Percentiles rank a stretch among this genome's conserved stretches.
These are phyloP conservation scores for Pholis gunnellus DNA, from an alignment of 2,113 vertebrate species.

Conservation along the genomic window DNA sequence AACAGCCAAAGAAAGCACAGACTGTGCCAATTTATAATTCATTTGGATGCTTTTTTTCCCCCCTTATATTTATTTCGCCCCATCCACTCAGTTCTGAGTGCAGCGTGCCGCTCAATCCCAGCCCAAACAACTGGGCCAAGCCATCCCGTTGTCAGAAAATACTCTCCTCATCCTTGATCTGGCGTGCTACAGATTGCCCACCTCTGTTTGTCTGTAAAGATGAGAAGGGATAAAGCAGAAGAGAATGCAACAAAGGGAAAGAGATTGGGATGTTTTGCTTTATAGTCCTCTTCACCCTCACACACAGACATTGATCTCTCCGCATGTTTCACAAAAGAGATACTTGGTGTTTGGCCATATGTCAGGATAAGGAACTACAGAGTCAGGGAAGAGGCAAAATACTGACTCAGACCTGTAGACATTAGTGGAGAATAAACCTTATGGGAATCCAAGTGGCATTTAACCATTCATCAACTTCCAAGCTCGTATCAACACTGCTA, in stretches of 20 bases:
- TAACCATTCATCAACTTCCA: constrained; percentile 47
- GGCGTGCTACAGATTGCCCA: constrained; percentile 54
- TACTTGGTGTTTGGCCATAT: constrained; percentile 57
- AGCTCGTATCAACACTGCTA: constrained; percentile 16
- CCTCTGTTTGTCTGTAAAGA: constrained; percentile 58
- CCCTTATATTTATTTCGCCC: constrained; percentile 64
- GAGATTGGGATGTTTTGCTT: constrained; percentile 64
- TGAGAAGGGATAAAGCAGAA: constrained; percentile 49
- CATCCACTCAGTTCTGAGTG: constrained; percentile 57
- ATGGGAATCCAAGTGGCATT: constrained; percentile 47
- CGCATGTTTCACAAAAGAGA: constrained; percentile 63
- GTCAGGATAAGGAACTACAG: constrained; percentile 59
- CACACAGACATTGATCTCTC: constrained; percentile 60
- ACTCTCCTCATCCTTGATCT: constrained; percentile 52
- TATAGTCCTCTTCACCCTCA: constrained; percentile 57
- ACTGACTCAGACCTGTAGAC: constrained; percentile 46
- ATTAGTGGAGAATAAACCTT: constrained; percentile 60
- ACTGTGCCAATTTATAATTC: constrained; percentile 77
- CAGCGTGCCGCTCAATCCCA: constrained; percentile 54
- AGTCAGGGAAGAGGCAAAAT: constrained; percentile 21
- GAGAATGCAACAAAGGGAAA: constrained; percentile 57
- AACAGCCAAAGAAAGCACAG: constrained; percentile 51
- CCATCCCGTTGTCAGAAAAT: constrained; percentile 54
- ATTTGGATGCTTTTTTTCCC: constrained; percentile 58
- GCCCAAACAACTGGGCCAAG: constrained; percentile 58